phyloP scores from a whole-genome alignment of 2,113 vertebrate species.

The Guaruba guarouba region DNA sequence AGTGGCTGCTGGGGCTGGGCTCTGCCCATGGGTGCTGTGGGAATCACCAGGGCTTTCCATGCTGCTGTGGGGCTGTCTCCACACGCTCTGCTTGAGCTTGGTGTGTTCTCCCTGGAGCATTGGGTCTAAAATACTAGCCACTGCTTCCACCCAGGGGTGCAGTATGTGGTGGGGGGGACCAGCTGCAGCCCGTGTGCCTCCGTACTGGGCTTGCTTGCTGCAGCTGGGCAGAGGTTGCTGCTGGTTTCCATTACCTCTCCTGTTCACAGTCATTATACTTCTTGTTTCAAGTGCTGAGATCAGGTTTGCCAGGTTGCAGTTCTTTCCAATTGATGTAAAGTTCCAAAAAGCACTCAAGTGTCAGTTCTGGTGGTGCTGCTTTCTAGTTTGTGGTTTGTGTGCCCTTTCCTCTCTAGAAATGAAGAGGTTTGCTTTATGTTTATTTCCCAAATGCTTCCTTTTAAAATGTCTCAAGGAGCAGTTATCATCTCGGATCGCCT shows the following conservation, averaged over 20 bases:
- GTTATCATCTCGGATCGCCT: not conserved
- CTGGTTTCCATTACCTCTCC: not conserved
- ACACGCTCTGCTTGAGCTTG: not conserved
- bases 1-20: not conserved
- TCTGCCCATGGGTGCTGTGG: not conserved
- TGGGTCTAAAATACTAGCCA: not conserved
- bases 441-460: not conserved
- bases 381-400: not conserved
- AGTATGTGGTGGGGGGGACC: not conserved
- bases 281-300: not conserved
- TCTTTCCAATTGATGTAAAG: not conserved
- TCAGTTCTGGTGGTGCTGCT: rapidly evolving
- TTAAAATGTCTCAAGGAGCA: not conserved
- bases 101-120: rapidly evolving
- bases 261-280: not conserved
- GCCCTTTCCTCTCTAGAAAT: not conserved
- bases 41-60: not conserved
- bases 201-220: rapidly evolving
- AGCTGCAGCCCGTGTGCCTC: not conserved
- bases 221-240: not conserved
- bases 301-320: not conserved
- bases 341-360: not conserved
- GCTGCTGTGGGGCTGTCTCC: not conserved
- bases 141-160: rapidly evolving
- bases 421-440: not conserved